phyloP scores from a whole-genome alignment of 2,797 vertebrate species.

The Vultur gryphus region DNA sequence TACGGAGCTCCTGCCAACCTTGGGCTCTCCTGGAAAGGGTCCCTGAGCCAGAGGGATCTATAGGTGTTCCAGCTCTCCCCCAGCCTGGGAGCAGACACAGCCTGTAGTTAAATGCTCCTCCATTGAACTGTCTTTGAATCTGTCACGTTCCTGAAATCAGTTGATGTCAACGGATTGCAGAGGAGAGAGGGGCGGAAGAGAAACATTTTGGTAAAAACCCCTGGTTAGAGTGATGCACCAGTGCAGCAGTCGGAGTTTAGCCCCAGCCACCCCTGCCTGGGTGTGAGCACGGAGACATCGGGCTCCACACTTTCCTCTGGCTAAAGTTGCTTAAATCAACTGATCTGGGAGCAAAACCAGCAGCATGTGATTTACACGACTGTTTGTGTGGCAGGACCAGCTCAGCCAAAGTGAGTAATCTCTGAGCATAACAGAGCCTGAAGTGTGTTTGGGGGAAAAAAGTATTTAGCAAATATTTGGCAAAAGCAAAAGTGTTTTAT shows the following conservation, averaged over 20 bases:
- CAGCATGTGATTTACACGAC: not conserved
- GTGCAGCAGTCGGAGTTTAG: accelerated
- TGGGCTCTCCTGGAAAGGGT: not conserved
- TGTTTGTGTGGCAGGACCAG: not conserved
- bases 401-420: not conserved
- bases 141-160: not conserved
- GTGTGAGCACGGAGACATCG: accelerated
- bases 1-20: not conserved
- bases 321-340: not conserved
- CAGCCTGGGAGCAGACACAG: not conserved
- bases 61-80: not conserved
- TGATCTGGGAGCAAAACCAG: not conserved
- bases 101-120: not conserved
- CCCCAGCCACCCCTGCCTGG: not conserved
- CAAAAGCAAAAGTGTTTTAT: not conserved
- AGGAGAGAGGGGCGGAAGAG: not conserved
- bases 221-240: accelerated
- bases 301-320: not conserved
- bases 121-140: not conserved
- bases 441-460: not conserved
- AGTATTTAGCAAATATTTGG: not conserved
- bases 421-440: not conserved
- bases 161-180: not conserved
- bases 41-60: not conserved
- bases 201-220: not conserved